phyloP scores from a whole-genome alignment of 37 sponge, comb jelly and placozoan genomes.

The Spongilla lacustris region DNA sequence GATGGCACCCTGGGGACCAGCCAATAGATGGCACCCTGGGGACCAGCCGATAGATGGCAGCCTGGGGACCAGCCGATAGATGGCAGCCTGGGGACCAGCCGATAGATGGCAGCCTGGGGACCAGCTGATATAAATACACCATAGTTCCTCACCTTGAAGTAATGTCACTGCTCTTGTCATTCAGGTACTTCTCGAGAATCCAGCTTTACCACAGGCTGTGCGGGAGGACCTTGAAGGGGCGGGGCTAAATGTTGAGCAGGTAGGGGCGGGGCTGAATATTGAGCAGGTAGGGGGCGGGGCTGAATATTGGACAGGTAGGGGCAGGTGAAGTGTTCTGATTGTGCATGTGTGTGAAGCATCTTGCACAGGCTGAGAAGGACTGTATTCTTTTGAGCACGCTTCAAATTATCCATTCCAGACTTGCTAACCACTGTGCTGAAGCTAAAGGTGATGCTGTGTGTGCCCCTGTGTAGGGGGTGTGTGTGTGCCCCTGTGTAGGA shows the following conservation, averaged over 20 bases:
- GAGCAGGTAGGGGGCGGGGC: neutral
- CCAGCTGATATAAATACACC: too few species aligned
- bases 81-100: too few species aligned
- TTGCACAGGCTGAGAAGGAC: neutral
- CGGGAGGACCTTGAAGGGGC: conserved; percentile 9
- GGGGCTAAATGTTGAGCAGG: neutral
- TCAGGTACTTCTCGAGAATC: conserved; percentile 49
- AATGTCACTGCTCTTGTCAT: too few species aligned
- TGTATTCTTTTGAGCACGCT: neutral
- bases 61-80: too few species aligned
- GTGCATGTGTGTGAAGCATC: neutral
- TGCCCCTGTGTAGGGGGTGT: neutral
- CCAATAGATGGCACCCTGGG: too few species aligned
- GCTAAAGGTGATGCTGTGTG: conserved; percentile 19
- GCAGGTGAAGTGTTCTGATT: neutral
- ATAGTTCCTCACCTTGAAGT: too few species aligned
- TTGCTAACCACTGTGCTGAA: neutral
- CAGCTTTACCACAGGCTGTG: conserved; percentile 21
- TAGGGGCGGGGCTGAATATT: neutral
- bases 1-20: too few species aligned
- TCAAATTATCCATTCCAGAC: neutral
- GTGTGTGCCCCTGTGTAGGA: conserved; percentile 10
- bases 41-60: too few species aligned
- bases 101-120: too few species aligned
- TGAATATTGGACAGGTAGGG: neutral